Evolutionary conservation across 2,888 invertebrate species (phyloP).

Genomic region (Napeogenes sylphis): DNA sequence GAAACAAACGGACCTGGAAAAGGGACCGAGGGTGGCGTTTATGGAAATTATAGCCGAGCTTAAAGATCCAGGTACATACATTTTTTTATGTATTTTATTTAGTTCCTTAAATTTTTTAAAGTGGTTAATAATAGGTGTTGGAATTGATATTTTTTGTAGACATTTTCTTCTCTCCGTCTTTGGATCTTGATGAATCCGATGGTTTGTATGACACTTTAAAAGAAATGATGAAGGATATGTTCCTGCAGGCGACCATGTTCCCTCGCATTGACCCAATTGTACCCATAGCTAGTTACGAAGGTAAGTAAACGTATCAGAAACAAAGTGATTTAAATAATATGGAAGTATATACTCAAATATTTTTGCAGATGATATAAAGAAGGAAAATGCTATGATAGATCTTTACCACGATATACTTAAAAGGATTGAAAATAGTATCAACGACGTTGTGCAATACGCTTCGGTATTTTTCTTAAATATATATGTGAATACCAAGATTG

Average conservation of each 20-base stretch:
- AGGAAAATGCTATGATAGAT: constrained; percentile 78
- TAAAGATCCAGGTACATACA: constrained; percentile 79
- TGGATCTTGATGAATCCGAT: constrained; percentile 80
- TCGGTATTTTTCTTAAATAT: constrained; percentile 42
- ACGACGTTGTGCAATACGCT: constrained; percentile 58
- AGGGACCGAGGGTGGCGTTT: constrained; percentile 80
- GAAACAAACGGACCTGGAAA: constrained; percentile 77
- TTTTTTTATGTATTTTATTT: constrained; percentile 4
- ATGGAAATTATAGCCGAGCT: constrained; percentile 87
- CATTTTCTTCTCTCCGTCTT: constrained; percentile 84
- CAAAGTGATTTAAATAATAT: not conserved
- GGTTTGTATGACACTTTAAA: constrained; percentile 83
- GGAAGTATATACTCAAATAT: not conserved
- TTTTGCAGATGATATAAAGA: constrained; percentile 75
- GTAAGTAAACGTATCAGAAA: constrained; percentile 35
- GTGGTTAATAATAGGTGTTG: not conserved
- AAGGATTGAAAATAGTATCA: constrained; percentile 66
- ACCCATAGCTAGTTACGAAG: constrained; percentile 63
- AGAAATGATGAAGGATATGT: constrained; percentile 85
- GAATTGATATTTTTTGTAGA: constrained; percentile 43
- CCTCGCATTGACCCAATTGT: constrained; percentile 79
- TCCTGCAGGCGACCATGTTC: constrained; percentile 84
- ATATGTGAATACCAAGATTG: not conserved
- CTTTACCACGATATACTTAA: constrained; percentile 76
- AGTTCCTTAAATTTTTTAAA: not conserved